Conservation (phyloP, 2,888 invertebrate species). For the Cosmorhoe ocellata region DNA sequence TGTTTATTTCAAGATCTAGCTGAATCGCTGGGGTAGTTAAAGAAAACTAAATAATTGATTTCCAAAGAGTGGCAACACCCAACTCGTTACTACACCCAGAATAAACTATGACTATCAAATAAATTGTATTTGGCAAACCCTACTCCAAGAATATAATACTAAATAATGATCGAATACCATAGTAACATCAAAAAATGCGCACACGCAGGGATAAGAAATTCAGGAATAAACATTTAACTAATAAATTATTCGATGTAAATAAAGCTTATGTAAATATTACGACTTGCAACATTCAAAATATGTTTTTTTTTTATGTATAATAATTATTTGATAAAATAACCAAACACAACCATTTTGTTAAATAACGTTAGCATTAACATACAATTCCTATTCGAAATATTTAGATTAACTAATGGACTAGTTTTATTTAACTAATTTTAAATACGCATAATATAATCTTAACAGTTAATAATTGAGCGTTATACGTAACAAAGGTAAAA, state of each 20-base stretch:
- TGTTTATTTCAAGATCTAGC: too few relatives aligned
- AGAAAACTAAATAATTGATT: too few relatives aligned
- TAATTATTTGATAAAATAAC: constrained; percentile 32
- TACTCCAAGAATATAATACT: too few relatives aligned
- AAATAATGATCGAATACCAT: too few relatives aligned
- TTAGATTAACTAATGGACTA: constrained; percentile 63
- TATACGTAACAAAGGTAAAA: constrained; percentile 54
- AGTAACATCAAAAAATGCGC: too few relatives aligned
- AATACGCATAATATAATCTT: constrained; percentile 33
- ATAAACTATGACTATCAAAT: too few relatives aligned
- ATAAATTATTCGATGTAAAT: constrained; percentile 25
- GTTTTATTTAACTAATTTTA: constrained; percentile 29
- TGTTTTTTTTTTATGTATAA: constrained; percentile 27
- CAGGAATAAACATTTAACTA: constrained; percentile 14
- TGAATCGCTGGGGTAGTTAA: too few relatives aligned
- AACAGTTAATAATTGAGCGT: constrained; percentile 70
- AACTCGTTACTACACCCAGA: too few relatives aligned
- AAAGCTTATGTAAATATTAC: constrained; percentile 31
- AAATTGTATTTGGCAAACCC: too few relatives aligned
- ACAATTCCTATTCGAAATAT: constrained; percentile 47
- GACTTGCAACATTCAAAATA: constrained; percentile 44
- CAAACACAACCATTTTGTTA: constrained; percentile 57
- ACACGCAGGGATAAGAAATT: constrained; percentile 5
- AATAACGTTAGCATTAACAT: constrained; percentile 37
- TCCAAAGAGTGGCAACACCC: too few relatives aligned